Conservation (phyloP, 92 coral and sea anemone species). For the Epizoanthus fatuus region DNA sequence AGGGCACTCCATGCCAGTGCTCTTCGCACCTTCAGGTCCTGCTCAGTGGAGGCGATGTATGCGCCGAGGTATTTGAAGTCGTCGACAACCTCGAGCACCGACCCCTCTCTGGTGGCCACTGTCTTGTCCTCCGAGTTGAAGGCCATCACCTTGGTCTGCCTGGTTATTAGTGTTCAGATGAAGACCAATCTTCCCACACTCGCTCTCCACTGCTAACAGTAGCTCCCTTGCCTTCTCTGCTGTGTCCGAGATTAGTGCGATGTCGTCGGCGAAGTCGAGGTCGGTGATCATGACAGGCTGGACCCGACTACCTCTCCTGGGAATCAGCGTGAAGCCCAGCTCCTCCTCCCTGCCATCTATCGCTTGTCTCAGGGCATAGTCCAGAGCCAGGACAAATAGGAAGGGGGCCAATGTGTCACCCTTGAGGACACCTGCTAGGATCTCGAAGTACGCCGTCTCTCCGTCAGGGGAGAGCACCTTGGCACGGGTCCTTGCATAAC, state of each 20-base stretch:
- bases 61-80: background rate
- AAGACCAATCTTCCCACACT: background rate
- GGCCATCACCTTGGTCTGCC: background rate
- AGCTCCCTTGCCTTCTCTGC: background rate
- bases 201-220: background rate
- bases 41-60: background rate
- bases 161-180: background rate
- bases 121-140: background rate
- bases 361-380: background rate
- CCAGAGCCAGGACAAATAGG: background rate
- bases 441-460: background rate
- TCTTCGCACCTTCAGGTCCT: background rate
- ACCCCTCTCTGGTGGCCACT: background rate
- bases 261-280: slow-evolving; percentile 9
- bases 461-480: background rate
- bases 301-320: background rate
- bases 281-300: background rate
- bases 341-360: no score
- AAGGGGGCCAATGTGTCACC: background rate
- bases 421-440: background rate
- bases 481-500: background rate
- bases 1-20: background rate
- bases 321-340: background rate
- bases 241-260: background rate
- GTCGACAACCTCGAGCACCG: background rate